Evolutionary conservation across 2,888 invertebrate genomes (phyloP).

Genomic region (Brenthis ino): DNA sequence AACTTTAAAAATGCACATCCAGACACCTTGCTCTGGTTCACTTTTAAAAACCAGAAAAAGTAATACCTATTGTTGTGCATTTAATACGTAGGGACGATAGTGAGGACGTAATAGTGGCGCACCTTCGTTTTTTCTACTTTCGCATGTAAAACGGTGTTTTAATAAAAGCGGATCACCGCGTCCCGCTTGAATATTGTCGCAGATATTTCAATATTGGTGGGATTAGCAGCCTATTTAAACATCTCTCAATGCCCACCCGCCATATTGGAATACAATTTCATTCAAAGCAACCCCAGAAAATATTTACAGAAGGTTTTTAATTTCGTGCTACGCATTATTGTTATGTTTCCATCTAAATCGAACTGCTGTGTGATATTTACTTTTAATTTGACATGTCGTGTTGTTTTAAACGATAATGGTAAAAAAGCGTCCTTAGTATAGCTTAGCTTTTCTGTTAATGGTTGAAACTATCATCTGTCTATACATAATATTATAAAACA

Average conservation of each 20-base stretch:
- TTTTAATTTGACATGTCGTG: slow-evolving; percentile 13
- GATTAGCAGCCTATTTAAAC: slow-evolving; percentile 81
- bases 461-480: neutral
- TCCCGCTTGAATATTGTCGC: slow-evolving; percentile 76
- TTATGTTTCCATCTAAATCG: slow-evolving; percentile 31
- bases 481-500: too few species aligned
- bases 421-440: slow-evolving; percentile 2
- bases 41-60: slow-evolving; percentile 24
- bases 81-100: slow-evolving; percentile 33
- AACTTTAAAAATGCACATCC: slow-evolving; percentile 15
- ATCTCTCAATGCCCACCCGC: slow-evolving; percentile 69
- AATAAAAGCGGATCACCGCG: slow-evolving; percentile 78
- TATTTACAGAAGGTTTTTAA: slow-evolving; percentile 76
- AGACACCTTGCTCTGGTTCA: slow-evolving; percentile 11
- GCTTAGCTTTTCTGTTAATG: neutral
- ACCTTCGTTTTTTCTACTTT: slow-evolving; percentile 60
- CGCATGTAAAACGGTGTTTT: slow-evolving; percentile 70
- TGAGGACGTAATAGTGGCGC: slow-evolving; percentile 45
- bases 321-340: slow-evolving; percentile 50
- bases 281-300: slow-evolving; percentile 68
- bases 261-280: slow-evolving; percentile 78
- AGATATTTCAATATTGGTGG: slow-evolving; percentile 81
- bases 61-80: slow-evolving; percentile 31
- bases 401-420: slow-evolving; percentile 5
- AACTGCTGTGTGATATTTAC: slow-evolving; percentile 22